Percentiles rank a stretch among this genome's conserved stretches.
Conservation (phyloP, 2,797 vertebrate genomes). For the Sarcoramphus papa region DNA sequence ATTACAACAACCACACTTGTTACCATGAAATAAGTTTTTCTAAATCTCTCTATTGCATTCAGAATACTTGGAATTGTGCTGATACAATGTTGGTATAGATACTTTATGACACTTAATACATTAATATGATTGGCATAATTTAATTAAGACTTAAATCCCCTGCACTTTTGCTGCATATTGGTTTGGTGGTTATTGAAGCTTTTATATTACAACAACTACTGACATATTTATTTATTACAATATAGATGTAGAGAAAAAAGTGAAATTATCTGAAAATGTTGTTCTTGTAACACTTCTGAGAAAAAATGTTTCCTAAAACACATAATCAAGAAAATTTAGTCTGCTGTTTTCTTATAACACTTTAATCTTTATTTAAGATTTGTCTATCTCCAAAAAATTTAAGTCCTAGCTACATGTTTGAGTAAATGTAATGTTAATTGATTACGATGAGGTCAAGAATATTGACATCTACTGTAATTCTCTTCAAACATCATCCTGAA, state of each 20-base stretch:
- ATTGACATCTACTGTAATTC: background rate
- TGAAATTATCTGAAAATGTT: background rate
- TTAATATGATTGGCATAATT: background rate
- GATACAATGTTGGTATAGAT: background rate
- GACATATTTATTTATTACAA: background rate
- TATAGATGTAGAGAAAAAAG: background rate
- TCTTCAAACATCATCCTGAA: background rate
- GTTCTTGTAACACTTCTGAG: background rate
- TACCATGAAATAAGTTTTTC: background rate
- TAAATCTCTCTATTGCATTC: background rate
- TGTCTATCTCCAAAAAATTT: background rate
- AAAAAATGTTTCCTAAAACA: background rate
- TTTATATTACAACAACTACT: background rate
- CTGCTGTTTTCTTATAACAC: background rate
- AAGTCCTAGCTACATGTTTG: background rate
- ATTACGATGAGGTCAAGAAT: background rate
- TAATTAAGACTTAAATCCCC: background rate
- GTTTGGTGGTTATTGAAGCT: background rate
- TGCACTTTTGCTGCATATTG: background rate
- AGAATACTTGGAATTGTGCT: background rate
- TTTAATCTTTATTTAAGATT: background rate
- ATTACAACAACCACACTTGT: conserved; percentile 54
- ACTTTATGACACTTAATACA: background rate
- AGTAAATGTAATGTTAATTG: background rate
- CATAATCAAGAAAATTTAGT: background rate